Percentiles rank a stretch among this genome's conserved stretches.
phyloP scores from a whole-genome alignment of 2,888 invertebrate species.

The Netelia virgata region DNA sequence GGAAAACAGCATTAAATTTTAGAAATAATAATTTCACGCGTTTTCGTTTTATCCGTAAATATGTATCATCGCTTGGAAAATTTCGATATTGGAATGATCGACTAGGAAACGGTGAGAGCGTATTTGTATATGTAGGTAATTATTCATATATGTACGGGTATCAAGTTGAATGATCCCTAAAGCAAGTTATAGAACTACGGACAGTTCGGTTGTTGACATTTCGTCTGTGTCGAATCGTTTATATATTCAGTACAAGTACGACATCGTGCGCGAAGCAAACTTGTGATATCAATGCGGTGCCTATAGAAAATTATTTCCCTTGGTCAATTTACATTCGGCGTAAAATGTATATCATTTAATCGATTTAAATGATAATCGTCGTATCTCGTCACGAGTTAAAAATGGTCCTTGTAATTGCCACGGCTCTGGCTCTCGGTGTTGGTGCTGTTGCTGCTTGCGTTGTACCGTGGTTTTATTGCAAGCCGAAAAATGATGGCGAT shows the following conservation, averaged over 20 bases:
- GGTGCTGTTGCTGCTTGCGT: slow-evolving; percentile 65
- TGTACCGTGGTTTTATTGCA: slow-evolving; percentile 65
- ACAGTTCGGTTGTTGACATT: slow-evolving; percentile 37
- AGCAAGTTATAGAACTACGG: neutral
- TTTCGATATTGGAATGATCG: neutral
- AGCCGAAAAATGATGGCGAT: slow-evolving; percentile 39
- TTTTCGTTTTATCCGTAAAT: too few relatives aligned
- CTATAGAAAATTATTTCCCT: neutral
- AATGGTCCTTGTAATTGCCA: slow-evolving; percentile 64
- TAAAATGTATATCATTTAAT: slow-evolving; percentile 17
- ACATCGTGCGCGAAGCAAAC: slow-evolving; percentile 5
- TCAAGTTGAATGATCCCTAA: neutral
- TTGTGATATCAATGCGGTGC: slow-evolving; percentile 2
- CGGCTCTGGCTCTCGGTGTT: slow-evolving; percentile 57
- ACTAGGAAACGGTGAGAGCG: neutral
- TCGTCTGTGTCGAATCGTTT: neutral
- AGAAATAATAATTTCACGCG: too few relatives aligned
- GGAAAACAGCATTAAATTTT: too few relatives aligned
- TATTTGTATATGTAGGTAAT: neutral
- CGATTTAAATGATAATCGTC: slow-evolving; percentile 25
- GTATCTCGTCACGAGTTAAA: slow-evolving; percentile 13
- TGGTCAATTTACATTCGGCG: neutral
- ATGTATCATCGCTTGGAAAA: too few relatives aligned
- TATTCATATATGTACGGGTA: neutral
- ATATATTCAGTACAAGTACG: neutral